Percentiles rank a stretch among this genome's conserved stretches.
Evolutionary conservation across 2,797 vertebrate genomes (phyloP).

Genomic region (Pangasius mekongensis): DNA sequence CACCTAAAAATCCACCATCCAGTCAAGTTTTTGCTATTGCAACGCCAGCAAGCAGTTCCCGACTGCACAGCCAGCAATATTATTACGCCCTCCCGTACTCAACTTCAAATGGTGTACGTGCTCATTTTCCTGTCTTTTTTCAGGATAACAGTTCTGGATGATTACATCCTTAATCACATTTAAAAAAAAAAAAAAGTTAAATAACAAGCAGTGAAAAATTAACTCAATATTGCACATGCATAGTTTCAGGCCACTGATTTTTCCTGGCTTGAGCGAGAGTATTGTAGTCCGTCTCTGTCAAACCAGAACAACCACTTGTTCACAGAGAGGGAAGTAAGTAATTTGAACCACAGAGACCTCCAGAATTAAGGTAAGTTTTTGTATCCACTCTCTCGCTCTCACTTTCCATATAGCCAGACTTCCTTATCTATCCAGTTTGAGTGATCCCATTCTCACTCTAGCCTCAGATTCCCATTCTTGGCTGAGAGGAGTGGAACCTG

Average conservation of each 20-base stretch:
- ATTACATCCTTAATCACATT: background rate
- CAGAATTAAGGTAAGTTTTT: background rate
- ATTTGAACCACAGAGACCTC: background rate
- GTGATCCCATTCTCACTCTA: background rate
- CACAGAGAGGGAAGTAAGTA: background rate
- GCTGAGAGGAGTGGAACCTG: background rate
- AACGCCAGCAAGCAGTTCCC: background rate
- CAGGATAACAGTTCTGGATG: background rate
- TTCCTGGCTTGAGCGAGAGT: background rate
- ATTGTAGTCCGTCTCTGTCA: background rate
- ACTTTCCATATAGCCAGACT: background rate
- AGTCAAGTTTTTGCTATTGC: too few relatives aligned
- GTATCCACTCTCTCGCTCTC: background rate
- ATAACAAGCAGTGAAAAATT: background rate
- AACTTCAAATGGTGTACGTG: background rate
- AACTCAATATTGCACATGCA: background rate
- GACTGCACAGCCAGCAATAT: background rate
- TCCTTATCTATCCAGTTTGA: background rate
- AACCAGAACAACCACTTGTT: background rate
- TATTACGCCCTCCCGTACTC: background rate
- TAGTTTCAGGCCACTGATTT: background rate
- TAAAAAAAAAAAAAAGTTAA: background rate
- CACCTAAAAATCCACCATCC: too few relatives aligned
- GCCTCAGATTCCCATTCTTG: background rate
- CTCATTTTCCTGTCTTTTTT: background rate